Conservation (phyloP, 2,888 invertebrate species). For the Hypolimnas misippus region DNA sequence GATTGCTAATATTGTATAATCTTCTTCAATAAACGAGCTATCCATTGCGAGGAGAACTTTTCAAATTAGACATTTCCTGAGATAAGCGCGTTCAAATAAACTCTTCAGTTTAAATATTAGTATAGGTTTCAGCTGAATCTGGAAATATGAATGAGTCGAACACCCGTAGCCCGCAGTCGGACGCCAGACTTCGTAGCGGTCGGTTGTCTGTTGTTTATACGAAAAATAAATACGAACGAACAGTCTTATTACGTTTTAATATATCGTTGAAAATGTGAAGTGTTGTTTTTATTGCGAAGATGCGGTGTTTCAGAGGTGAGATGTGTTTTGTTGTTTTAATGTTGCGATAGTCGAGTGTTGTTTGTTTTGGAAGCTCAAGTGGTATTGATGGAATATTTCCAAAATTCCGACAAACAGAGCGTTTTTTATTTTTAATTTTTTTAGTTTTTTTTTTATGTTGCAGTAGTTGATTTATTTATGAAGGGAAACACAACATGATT, state of each 20-base stretch:
- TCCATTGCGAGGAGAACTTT: too few relatives aligned
- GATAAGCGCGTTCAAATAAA: too few relatives aligned
- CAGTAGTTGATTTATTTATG: too few relatives aligned
- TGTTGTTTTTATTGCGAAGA: neutral
- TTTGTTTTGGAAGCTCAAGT: neutral
- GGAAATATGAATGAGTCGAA: slow-evolving; percentile 2
- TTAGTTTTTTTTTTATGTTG: too few relatives aligned
- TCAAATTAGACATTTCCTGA: too few relatives aligned
- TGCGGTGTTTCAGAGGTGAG: neutral
- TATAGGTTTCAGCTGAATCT: neutral
- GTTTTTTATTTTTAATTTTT: too few relatives aligned
- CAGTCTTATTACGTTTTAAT: neutral
- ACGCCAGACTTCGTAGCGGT: neutral
- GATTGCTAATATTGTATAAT: too few relatives aligned
- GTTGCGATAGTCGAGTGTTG: neutral
- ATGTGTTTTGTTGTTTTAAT: neutral
- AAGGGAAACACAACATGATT: too few relatives aligned
- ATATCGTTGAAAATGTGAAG: neutral
- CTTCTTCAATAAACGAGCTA: too few relatives aligned
- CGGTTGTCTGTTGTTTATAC: neutral
- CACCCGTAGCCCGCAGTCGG: slow-evolving; percentile 2
- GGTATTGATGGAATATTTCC: neutral
- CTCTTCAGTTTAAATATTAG: too few relatives aligned
- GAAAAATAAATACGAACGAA: neutral
- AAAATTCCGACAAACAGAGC: too few relatives aligned